Evolutionary conservation across 2,888 invertebrate species (phyloP).

Genomic region (Malacosoma neustria): DNA sequence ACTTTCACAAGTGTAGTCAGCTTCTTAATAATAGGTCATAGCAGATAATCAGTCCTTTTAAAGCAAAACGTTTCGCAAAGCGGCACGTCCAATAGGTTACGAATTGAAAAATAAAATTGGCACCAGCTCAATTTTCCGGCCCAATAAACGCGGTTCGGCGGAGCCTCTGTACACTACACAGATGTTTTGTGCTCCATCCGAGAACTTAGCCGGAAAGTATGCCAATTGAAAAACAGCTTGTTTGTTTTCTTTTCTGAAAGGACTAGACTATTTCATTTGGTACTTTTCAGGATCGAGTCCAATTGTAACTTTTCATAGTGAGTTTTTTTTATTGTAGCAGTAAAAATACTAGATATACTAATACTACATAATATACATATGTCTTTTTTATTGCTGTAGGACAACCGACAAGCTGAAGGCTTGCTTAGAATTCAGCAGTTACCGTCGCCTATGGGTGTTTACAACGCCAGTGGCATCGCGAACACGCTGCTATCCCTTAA

Average conservation of each 20-base stretch:
- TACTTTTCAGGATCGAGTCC: neutral
- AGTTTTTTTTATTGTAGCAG: constrained; percentile 1
- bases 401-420: no score
- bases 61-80: neutral
- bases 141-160: constrained; percentile 44
- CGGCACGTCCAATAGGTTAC: neutral
- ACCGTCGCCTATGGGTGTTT: no score
- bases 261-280: constrained; percentile 22
- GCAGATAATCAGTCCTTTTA: no score
- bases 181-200: constrained; percentile 24
- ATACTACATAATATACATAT: no score
- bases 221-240: constrained; percentile 43
- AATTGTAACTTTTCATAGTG: neutral
- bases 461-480: no score
- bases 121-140: constrained; percentile 57
- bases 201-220: constrained; percentile 42
- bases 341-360: no score
- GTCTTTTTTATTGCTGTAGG: no score
- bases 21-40: no score
- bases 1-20: no score
- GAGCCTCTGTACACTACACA: constrained; percentile 25
- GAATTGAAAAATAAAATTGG: constrained; percentile 62
- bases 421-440: no score
- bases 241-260: constrained; percentile 35
- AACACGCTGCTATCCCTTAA: no score